Evolutionary conservation across 2,888 invertebrate genomes (phyloP).

Genomic region (Ectobius pallidus): DNA sequence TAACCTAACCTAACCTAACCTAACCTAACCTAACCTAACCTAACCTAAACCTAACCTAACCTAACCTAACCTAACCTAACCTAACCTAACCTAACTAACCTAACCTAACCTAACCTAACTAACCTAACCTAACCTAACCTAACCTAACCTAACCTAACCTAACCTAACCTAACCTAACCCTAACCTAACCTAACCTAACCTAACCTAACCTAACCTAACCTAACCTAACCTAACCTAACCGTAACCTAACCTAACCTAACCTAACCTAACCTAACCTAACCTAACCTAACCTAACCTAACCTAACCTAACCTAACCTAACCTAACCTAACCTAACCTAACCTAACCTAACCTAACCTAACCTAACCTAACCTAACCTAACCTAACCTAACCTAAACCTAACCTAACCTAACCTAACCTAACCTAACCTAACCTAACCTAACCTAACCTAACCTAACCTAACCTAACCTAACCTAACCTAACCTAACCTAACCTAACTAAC

Average conservation of each 20-base stretch:
- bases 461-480: slow-evolving; percentile 43
- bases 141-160: slow-evolving; percentile 42
- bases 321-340: slow-evolving; percentile 37
- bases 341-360: slow-evolving; percentile 37
- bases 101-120: slow-evolving; percentile 15
- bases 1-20: slow-evolving; percentile 36
- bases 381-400: slow-evolving; percentile 41
- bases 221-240: slow-evolving; percentile 44
- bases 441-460: slow-evolving; percentile 36
- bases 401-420: slow-evolving; percentile 45
- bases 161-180: slow-evolving; percentile 40
- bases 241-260: slow-evolving; percentile 46
- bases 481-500: slow-evolving; percentile 38
- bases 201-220: slow-evolving; percentile 46
- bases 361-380: slow-evolving; percentile 40
- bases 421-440: slow-evolving; percentile 43
- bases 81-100: slow-evolving; percentile 10
- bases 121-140: slow-evolving; percentile 38
- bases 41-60: slow-evolving; percentile 8
- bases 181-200: slow-evolving; percentile 41
- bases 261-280: slow-evolving; percentile 33
- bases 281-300: slow-evolving; percentile 39
- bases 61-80: slow-evolving; percentile 23
- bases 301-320: slow-evolving; percentile 38
- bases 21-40: slow-evolving; percentile 37